Base-by-base conservation (phyloP, 2,797 vertebrate species). In the Ptychadena robeensis region DNA sequence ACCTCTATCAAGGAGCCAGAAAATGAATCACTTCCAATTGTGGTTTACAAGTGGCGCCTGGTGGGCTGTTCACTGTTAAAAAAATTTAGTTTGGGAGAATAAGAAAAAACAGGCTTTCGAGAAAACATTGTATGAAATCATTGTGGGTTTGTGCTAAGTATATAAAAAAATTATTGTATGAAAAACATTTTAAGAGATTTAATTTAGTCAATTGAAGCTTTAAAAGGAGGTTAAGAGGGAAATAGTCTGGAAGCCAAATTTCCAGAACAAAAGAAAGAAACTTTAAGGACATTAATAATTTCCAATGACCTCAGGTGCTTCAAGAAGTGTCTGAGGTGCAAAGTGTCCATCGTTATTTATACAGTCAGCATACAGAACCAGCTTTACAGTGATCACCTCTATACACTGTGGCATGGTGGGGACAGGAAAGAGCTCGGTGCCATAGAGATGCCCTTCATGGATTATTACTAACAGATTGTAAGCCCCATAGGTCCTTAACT, bases 21-120 rank as follows among this genome's bases (percentile, higher is more conserved):
- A 68, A 57, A 32, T 85, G 83, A 85, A 35, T 85, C 78, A 85
- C 30, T 15, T 75, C 3, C 27, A 74, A 14, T 65, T 73, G 78
- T 66, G 83, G 83, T 44, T 81, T 70, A 31, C 25, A 64, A 71
- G 59, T 27, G 27, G 30, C 69, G 66, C 37, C 25, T 35, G 70
- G 9, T 53, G 9, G 65, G 64, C 31, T 40, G 78, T 53, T 80
- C 65, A 70, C 48, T n/a, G 83, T 81, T 63, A 28, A 57, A 68
- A 73, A 38, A 63, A 63, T 76, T 32, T 70, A 69, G 37, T 10
- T 31, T 22, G 4, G 4, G 61, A 66, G 34, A 65, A 44, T 40
- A 70, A 80, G 34, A 38, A 65, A 37, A 35, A 65, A 61, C 40
- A 85, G 22, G 15, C 18, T 22, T 64, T 64, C 15, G 22, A 53